A percentile compares a stretch with the other conserved stretches of the same genome.
Evolutionary conservation across 2,888 invertebrate species (phyloP).

Genomic region (Cinara cedri): DNA sequence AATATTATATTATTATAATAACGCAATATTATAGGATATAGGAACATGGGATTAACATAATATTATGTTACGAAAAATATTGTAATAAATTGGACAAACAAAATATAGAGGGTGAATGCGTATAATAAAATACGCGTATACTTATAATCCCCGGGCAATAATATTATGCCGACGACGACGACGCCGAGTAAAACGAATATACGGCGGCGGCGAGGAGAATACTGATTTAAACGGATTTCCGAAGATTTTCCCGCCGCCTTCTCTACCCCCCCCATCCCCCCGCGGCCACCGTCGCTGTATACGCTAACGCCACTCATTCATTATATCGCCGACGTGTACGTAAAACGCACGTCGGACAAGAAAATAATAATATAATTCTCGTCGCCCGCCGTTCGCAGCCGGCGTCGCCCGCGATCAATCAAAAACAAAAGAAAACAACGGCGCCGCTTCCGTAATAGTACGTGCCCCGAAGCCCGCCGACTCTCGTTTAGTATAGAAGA

Average conservation of each 20-base stretch:
- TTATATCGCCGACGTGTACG: not conserved
- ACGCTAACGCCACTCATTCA: too few relatives aligned
- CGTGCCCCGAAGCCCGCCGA: constrained; percentile 30
- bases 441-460: not conserved
- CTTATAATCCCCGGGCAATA: constrained; percentile 9
- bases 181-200: not conserved
- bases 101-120: not conserved
- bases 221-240: constrained; percentile 30
- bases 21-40: too few relatives aligned
- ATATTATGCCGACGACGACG: too few relatives aligned
- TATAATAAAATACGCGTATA: too few relatives aligned
- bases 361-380: not conserved
- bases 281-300: not conserved
- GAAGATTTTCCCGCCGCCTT: not conserved
- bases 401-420: constrained; percentile 26
- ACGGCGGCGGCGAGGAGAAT: not conserved
- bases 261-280: not conserved
- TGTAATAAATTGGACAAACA: not conserved
- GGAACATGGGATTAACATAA: constrained; percentile 37
- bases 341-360: not conserved
- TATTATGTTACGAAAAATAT: not conserved
- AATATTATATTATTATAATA: too few relatives aligned
- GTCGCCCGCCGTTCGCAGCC: constrained; percentile 36
- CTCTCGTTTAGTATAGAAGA: constrained; percentile 1
- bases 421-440: constrained; percentile 30